Percentiles rank a stretch among this genome's conserved stretches.
phyloP scores from a whole-genome alignment of 2,888 invertebrate species.

The Monoplex corrugatus region DNA sequence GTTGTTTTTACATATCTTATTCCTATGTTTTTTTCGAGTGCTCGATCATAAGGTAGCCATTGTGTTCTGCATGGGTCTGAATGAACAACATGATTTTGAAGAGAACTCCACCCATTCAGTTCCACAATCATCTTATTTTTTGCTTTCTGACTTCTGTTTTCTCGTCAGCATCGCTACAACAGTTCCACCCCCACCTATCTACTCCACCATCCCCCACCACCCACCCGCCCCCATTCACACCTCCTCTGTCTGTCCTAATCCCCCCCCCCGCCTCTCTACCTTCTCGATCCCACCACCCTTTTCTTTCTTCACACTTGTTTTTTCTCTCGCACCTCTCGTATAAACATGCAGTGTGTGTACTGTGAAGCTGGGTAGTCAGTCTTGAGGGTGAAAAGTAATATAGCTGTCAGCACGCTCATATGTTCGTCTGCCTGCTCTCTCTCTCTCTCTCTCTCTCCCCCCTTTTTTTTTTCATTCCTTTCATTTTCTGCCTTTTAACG shows the following conservation, averaged over 20 bases:
- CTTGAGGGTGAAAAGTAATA: conserved; percentile 52
- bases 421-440: conserved; percentile 33
- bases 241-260: not conserved
- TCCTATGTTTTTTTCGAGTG: no score
- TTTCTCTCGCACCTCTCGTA: not conserved
- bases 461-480: not conserved
- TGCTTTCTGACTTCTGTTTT: no score
- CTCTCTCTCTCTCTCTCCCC: not conserved
- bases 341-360: not conserved
- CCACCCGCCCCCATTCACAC: not conserved
- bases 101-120: no score
- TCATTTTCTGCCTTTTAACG: no score
- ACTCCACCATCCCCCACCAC: not conserved
- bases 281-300: not conserved
- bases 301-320: not conserved
- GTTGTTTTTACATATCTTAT: no score
- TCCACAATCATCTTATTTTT: not conserved
- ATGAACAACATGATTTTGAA: no score
- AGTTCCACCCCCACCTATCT: no score
- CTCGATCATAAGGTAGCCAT: no score
- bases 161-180: no score
- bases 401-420: conserved; percentile 55
- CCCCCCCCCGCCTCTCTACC: not conserved
- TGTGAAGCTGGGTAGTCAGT: not conserved
- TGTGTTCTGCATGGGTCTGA: no score